phyloP scores from a whole-genome alignment of 2,888 invertebrate species.

The Alsophila aescularia region DNA sequence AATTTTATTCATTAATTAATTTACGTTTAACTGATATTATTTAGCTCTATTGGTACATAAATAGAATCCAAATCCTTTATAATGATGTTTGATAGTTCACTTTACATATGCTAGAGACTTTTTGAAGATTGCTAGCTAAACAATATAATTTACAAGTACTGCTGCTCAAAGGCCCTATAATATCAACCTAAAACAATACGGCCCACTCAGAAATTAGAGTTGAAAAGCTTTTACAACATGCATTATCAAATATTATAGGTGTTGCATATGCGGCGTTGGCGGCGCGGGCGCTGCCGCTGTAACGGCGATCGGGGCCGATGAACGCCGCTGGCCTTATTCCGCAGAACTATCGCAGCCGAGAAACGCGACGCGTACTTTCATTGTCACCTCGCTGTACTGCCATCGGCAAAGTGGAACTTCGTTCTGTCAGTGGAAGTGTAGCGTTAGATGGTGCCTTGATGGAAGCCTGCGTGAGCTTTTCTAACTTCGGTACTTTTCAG shows the following conservation, averaged over 20 bases:
- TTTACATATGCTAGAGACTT: too few relatives aligned
- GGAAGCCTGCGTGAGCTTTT: too few relatives aligned
- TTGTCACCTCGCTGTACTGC: slow-evolving; percentile 69
- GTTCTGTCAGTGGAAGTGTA: slow-evolving; percentile 10
- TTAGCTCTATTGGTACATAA: too few relatives aligned
- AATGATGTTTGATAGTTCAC: too few relatives aligned
- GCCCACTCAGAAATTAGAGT: slow-evolving; percentile 23
- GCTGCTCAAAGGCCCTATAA: slow-evolving; percentile 5
- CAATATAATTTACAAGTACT: not conserved
- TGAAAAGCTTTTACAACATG: slow-evolving; percentile 24
- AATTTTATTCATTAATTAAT: too few relatives aligned
- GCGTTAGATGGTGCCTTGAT: not conserved
- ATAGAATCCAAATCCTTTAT: too few relatives aligned
- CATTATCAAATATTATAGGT: slow-evolving; percentile 37
- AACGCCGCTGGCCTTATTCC: slow-evolving; percentile 81
- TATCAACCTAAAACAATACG: slow-evolving; percentile 23
- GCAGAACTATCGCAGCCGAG: slow-evolving; percentile 77
- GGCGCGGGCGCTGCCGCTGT: slow-evolving; percentile 27
- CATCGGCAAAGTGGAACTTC: slow-evolving; percentile 26
- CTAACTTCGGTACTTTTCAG: too few relatives aligned
- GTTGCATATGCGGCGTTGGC: slow-evolving; percentile 34
- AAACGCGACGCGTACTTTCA: slow-evolving; percentile 79
- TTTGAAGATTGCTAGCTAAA: slow-evolving; percentile 4
- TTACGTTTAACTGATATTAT: too few relatives aligned
- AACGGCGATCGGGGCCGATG: slow-evolving; percentile 73